Evolutionary conservation across 2,113 vertebrate species (phyloP).

Genomic region (Empidonax alnorum): DNA sequence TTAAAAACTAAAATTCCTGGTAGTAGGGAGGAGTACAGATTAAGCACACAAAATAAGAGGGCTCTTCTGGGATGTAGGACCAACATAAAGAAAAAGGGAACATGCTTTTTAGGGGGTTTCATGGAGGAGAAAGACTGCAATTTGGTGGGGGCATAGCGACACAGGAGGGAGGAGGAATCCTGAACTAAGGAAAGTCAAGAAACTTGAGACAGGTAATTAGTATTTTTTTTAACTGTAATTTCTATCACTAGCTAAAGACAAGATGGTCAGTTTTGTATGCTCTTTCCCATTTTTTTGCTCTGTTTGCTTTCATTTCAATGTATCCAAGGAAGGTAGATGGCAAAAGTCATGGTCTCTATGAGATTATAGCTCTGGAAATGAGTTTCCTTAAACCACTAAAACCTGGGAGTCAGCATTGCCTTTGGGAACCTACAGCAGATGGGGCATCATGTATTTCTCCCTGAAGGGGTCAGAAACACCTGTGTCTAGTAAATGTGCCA

Average conservation of each 20-base stretch:
- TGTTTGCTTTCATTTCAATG: background rate
- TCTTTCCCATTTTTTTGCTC: background rate
- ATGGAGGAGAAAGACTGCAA: background rate
- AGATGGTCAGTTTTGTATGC: background rate
- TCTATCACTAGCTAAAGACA: background rate
- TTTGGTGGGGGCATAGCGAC: background rate
- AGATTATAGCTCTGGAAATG: constrained; percentile 21
- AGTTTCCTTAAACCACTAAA: background rate
- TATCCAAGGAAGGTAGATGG: background rate
- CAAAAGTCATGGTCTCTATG: background rate
- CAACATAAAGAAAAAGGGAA: background rate
- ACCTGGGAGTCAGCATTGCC: background rate
- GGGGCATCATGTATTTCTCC: background rate
- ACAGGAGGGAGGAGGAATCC: background rate
- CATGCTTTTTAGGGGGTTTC: rapidly evolving
- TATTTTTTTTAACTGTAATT: background rate
- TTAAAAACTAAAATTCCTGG: background rate
- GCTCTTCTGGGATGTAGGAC: background rate
- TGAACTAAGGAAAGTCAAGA: background rate
- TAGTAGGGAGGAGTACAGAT: background rate
- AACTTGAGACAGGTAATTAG: background rate
- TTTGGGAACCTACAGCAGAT: constrained; percentile 26
- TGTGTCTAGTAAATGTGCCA: background rate
- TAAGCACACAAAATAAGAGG: rapidly evolving
- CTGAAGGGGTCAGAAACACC: constrained; percentile 43